Evolutionary conservation across 2,113 vertebrate species (phyloP).

Genomic region (Halichoerus grypus): DNA sequence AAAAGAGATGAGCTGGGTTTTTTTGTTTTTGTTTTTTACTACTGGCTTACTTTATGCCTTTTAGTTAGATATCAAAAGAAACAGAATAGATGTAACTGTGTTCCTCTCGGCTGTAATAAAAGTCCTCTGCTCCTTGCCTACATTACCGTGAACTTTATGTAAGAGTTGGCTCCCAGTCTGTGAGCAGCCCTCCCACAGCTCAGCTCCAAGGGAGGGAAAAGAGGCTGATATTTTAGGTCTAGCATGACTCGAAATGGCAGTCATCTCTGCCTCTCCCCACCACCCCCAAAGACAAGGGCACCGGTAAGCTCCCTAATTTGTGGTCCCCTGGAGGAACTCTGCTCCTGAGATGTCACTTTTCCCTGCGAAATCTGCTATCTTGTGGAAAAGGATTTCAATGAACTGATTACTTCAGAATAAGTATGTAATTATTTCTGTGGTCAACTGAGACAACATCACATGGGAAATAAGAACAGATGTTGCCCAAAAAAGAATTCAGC

Average conservation of each 20-base stretch:
- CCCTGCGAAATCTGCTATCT: background rate
- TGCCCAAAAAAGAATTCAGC: background rate
- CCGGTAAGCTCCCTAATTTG: background rate
- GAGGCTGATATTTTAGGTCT: background rate
- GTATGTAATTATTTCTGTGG: conserved; percentile 55
- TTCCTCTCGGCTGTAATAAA: background rate
- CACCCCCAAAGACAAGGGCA: background rate
- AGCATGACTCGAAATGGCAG: background rate
- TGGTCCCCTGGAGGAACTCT: background rate
- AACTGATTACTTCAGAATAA: conserved; percentile 41
- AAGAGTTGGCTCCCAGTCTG: background rate
- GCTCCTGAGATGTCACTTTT: background rate
- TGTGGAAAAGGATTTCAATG: conserved; percentile 9
- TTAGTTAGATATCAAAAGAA: background rate
- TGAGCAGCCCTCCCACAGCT: background rate
- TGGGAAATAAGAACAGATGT: conserved; percentile 57
- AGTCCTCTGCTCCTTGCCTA: background rate
- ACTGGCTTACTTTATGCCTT: background rate
- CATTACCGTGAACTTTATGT: background rate
- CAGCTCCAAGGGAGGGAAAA: background rate
- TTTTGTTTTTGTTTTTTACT: background rate
- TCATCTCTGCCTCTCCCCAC: background rate
- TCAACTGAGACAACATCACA: conserved; percentile 12
- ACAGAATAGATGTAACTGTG: background rate
- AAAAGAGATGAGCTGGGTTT: background rate